Evolutionary conservation across 2,113 vertebrate genomes (phyloP).

Genomic region (Tragulus kanchil): DNA sequence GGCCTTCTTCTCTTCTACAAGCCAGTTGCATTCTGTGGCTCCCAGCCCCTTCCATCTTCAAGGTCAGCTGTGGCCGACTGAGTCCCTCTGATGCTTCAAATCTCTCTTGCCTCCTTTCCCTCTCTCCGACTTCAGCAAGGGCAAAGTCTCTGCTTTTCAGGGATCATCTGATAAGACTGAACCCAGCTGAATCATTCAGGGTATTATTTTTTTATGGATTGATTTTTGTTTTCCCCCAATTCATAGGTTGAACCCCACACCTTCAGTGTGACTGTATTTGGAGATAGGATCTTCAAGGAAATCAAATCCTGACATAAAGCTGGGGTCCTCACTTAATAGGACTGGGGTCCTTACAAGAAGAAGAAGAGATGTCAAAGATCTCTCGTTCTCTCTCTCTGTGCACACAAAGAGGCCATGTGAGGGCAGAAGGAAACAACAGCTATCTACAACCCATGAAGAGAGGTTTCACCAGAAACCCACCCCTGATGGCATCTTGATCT

Average conservation of each 20-base stretch:
- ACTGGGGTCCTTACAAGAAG: background rate
- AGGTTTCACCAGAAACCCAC: background rate
- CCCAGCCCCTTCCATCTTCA: background rate
- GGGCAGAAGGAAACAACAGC: background rate
- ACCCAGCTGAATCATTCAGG: background rate
- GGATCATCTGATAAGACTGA: background rate
- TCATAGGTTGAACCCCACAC: background rate
- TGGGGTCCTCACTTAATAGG: background rate
- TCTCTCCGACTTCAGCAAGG: background rate
- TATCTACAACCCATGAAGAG: background rate
- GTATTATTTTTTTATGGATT: background rate
- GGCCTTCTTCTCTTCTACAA: conserved; percentile 29
- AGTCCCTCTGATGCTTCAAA: background rate
- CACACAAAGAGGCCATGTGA: background rate
- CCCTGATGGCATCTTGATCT: background rate
- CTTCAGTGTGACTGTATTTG: background rate
- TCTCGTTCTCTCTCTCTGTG: background rate
- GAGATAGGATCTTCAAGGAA: background rate
- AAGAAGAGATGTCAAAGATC: background rate
- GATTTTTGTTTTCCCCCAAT: background rate
- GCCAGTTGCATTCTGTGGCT: background rate
- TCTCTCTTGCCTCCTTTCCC: background rate
- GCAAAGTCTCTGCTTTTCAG: background rate
- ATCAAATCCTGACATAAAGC: background rate
- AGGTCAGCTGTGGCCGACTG: background rate